phyloP scores from a whole-genome alignment of 1,140 invertebrate genomes.

The Araneus ventricosus region DNA sequence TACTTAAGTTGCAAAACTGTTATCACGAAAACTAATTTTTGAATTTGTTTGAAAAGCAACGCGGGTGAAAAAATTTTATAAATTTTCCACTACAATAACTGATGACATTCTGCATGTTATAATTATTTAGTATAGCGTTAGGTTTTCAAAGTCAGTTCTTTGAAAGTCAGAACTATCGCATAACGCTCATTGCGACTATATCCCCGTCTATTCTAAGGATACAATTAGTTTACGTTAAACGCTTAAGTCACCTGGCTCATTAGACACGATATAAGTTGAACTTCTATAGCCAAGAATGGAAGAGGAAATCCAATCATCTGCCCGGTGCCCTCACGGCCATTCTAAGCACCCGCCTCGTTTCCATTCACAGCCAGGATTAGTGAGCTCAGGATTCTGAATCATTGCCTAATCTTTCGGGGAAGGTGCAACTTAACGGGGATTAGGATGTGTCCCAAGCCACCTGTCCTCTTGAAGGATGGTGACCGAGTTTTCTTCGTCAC shows the following conservation, averaged over 20 bases:
- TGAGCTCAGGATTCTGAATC: neutral
- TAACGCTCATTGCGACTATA: too few relatives aligned
- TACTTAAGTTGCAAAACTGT: too few relatives aligned
- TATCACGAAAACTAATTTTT: too few relatives aligned
- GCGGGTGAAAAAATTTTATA: too few relatives aligned
- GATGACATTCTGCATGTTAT: too few relatives aligned
- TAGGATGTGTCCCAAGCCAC: neutral
- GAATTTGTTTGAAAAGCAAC: too few relatives aligned
- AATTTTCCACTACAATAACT: too few relatives aligned
- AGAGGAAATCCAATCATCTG: neutral
- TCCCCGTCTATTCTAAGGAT: too few relatives aligned
- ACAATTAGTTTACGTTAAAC: neutral
- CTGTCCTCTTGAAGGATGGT: neutral
- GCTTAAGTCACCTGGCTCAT: neutral
- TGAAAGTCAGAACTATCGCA: too few relatives aligned
- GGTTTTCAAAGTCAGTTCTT: too few relatives aligned
- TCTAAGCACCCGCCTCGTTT: neutral
- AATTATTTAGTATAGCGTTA: too few relatives aligned
- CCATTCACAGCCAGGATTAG: neutral
- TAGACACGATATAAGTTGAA: neutral
- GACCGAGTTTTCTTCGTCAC: conserved; percentile 3
- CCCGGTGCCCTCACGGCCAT: neutral
- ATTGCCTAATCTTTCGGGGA: conserved; percentile 21
- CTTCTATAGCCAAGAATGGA: neutral
- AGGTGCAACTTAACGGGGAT: conserved; percentile 19